phyloP scores from a whole-genome alignment of 2,797 vertebrate genomes.

The Oophaga sylvatica region DNA sequence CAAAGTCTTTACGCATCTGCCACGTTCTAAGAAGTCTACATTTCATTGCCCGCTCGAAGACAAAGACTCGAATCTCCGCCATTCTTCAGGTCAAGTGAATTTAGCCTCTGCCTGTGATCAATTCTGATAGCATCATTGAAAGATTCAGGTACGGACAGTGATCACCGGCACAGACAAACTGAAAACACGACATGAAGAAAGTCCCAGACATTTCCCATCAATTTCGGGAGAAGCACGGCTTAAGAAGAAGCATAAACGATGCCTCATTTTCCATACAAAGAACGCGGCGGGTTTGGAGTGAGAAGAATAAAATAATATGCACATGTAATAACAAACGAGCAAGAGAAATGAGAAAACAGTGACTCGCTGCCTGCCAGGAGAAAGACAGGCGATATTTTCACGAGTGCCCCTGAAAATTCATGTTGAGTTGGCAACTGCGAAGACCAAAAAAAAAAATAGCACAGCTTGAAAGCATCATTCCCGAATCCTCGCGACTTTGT shows the following conservation, averaged over 20 bases:
- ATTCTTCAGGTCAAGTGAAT: background rate
- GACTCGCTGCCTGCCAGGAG: background rate
- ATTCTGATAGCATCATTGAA: background rate
- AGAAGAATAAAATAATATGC: slow-evolving; percentile 21
- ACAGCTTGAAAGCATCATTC: slow-evolving; percentile 45
- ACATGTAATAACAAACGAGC: slow-evolving; percentile 9
- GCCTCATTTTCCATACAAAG: slow-evolving; percentile 21
- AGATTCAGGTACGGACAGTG: background rate
- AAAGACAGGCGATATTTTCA: slow-evolving; percentile 6
- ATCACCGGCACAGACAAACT: background rate
- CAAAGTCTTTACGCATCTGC: background rate
- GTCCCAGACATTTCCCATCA: background rate
- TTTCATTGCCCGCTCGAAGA: background rate
- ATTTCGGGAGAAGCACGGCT: background rate
- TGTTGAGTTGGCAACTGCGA: slow-evolving; percentile 9
- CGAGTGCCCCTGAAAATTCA: slow-evolving; percentile 34
- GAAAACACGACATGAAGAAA: background rate
- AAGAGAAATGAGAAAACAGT: slow-evolving; percentile 11
- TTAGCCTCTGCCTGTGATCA: background rate
- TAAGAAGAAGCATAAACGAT: slow-evolving; percentile 17
- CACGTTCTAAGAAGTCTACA: background rate
- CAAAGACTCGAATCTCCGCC: background rate
- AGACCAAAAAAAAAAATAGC: slow-evolving; percentile 26
- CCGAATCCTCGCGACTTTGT: slow-evolving; percentile 51
- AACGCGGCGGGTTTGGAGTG: background rate